Evolutionary conservation across 2,113 vertebrate genomes (phyloP).

Genomic region (Tachycineta bicolor): DNA sequence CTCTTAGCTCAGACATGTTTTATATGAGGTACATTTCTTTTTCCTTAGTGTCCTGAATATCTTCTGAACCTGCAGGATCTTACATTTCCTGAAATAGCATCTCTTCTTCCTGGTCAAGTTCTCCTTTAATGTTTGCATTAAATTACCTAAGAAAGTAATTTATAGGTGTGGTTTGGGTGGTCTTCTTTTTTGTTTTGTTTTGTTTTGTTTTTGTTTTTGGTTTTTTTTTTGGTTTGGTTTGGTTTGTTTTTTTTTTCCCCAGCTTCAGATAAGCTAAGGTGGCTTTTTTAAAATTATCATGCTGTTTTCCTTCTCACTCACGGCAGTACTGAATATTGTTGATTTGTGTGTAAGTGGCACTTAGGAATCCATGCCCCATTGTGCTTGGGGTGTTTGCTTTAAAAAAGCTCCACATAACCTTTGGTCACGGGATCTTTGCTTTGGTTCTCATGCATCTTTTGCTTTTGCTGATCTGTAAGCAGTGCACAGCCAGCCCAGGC

Average conservation of each 20-base stretch:
- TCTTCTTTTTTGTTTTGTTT: no score
- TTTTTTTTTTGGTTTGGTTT: no score
- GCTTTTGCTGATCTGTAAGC: background rate
- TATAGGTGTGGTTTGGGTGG: no score
- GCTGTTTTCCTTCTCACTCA: background rate
- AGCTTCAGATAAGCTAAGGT: background rate
- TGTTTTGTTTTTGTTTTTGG: no score
- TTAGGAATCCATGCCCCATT: background rate
- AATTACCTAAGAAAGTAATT: background rate
- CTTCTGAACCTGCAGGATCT: background rate
- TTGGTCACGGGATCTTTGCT: background rate
- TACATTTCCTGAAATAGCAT: background rate
- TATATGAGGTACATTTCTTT: background rate
- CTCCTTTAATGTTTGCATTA: background rate
- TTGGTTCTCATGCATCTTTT: background rate
- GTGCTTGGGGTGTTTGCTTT: background rate
- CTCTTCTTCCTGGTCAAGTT: background rate
- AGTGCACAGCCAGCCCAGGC: background rate
- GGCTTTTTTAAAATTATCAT: background rate
- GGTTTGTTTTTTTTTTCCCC: background rate
- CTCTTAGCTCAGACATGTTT: background rate
- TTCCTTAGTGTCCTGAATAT: background rate
- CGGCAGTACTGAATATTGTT: slow-evolving; percentile 15
- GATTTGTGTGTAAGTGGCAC: background rate
- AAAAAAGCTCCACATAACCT: background rate